Percentiles rank a stretch among this genome's conserved stretches.
phyloP scores from a whole-genome alignment of 2,888 invertebrate genomes.

The Dendrolimus pini region DNA sequence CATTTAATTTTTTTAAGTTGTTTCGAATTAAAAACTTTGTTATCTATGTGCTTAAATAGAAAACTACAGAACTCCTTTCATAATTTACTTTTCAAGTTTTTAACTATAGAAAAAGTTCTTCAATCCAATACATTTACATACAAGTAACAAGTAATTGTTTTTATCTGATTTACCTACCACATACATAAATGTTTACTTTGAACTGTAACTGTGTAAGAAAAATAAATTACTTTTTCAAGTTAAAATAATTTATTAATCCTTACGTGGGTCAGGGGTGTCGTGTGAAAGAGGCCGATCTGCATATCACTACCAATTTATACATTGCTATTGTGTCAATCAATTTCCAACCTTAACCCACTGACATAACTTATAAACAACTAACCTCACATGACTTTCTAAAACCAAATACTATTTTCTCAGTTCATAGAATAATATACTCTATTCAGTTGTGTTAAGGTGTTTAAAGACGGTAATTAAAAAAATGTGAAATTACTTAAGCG shows the following conservation, averaged over 20 bases:
- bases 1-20: too few relatives aligned
- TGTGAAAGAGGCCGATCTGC: conserved; percentile 25
- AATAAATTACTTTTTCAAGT: neutral
- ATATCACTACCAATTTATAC: conserved; percentile 3
- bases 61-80: too few relatives aligned
- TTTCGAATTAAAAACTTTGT: too few relatives aligned
- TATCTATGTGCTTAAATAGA: too few relatives aligned
- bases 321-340: neutral
- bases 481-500: neutral
- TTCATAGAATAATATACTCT: neutral
- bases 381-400: neutral
- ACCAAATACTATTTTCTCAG: neutral
- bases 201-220: neutral
- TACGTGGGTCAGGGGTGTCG: conserved; percentile 24
- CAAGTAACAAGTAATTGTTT: too few relatives aligned
- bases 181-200: too few relatives aligned
- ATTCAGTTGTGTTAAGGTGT: neutral
- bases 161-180: too few relatives aligned
- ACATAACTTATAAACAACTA: neutral
- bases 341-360: neutral
- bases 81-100: too few relatives aligned
- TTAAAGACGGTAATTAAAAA: neutral
- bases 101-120: too few relatives aligned
- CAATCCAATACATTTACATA: too few relatives aligned
- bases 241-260: conserved; percentile 22